Base-by-base conservation (phyloP, 1,140 invertebrate species). In the Pentalonia nigronervosa region DNA sequence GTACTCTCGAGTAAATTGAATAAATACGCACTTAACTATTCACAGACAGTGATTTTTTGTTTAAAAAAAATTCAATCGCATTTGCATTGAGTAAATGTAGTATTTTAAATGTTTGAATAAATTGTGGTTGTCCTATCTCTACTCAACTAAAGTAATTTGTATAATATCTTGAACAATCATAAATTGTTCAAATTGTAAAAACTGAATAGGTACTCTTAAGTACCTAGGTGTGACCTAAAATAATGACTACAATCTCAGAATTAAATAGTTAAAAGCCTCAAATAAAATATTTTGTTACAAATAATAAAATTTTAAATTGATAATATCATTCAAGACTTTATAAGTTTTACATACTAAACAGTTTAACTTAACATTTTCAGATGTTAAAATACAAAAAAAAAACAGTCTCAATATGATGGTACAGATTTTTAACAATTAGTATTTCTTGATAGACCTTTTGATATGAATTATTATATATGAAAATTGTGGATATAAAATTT, bases 1-100 rank as follows among this genome's bases (percentile, higher is more conserved):
- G 20, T 36, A n/a, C 30, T 53, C 87, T 88, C 87, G n/a, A 20
- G 17, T 50, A 88, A 50, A 53, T 88, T 50, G 48, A 50, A 53
- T 53, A 88, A 88, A 88, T 88, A 88, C n/a, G 21, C 50, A 88
- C 47, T 88, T 88, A 34, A 53, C 21, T 53, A 48, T 76, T 76
- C 20, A 21, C 20, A 53, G 7, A 34, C 23, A 30, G 23, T 76
- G 60, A 20, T 84, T 84, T 81, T 76, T 76, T 76, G 30, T 87
- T 48, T 88, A 14, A 45, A 84, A 81, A 41, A 50, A 88, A 88
- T 34, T 88, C n/a, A 53, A 88, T 50, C n/a, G 20, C 17, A 48
- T 87, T 47, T 48, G 45, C 84, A 48, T 48, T n/a, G n/a, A 53
- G 7, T 21, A 53, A 50, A 88, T 45, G 17, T 50, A 53, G n/a